Evolutionary conservation across 2,888 invertebrate genomes (phyloP), one percentile per base, ranked within the genome.

Genomic region (Mechanitis mazaeus): DNA sequence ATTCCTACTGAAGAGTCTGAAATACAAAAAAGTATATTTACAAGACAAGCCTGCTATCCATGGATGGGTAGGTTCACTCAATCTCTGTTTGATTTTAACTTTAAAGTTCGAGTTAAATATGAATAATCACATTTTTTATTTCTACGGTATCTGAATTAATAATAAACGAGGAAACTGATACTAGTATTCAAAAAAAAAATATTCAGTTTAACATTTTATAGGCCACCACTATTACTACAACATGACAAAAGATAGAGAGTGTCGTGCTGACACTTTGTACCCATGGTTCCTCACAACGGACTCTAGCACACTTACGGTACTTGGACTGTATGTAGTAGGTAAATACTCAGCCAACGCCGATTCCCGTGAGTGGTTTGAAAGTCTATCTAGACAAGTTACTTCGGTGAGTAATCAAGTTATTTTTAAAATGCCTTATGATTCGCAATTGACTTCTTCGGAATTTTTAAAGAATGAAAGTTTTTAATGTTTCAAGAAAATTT

Each of bases 41-140:
- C 81, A 1, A 57, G 72, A 65, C 85, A 87, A 66, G 80, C 77
- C 46, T 87, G 86, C 69, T 72, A 84, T 45, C 72, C 78, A 45
- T 77, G 79, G 76, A 87, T 87, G 87, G 86, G 87, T 87, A 65
- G 75, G 75, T 9, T 42, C 9, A 9, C 42, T 11, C 9, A 42
- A 1, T 42, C 42, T 42, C 9, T 31, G 9, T 50, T n/a, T 0
- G 20, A 20, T 20, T 20, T 50, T 9, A 9, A 31, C 20, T 20
- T 20, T 20, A 20, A 20, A 20, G 20, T 20, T 20, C 20, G 1
- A 20, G 20, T 20, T 20, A 20, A 20, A 20, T 1, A 20, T 20
- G 20, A 20, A 20, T 20, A 20, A 20, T 20, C 20, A 20, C 20
- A 20, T 20, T 20, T 20, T 20, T 20, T 20, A 20, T 20, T 20